Percentiles rank a stretch among this genome's conserved stretches.
Conservation (phyloP, 2,888 invertebrate species). For the Panopea generosa region DNA sequence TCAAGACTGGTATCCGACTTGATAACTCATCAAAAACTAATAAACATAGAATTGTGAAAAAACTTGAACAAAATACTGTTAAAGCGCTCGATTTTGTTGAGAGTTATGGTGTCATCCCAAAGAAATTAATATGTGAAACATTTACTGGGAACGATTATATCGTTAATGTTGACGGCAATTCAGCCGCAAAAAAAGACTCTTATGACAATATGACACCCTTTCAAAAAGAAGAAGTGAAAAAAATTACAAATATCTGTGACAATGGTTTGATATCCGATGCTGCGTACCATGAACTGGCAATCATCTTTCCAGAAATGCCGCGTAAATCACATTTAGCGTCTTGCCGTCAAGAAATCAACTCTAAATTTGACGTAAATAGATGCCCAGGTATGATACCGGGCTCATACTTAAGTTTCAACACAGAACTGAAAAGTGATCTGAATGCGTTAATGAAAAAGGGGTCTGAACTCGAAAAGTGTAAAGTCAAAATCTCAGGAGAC, state of each 20-base stretch:
- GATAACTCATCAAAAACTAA: neutral
- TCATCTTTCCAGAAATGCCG: too few relatives aligned
- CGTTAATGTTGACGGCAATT: neutral
- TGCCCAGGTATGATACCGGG: too few relatives aligned
- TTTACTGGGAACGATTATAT: neutral
- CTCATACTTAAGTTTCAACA: too few relatives aligned
- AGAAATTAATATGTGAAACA: conserved; percentile 1
- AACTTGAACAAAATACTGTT: neutral
- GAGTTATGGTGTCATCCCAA: neutral
- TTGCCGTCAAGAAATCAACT: too few relatives aligned
- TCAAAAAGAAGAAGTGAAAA: neutral
- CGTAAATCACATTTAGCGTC: too few relatives aligned
- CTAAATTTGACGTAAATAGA: too few relatives aligned
- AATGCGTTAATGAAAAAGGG: too few relatives aligned
- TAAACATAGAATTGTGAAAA: neutral
- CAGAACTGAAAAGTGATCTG: too few relatives aligned
- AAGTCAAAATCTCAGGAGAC: too few relatives aligned
- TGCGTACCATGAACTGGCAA: neutral
- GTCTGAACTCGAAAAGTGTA: too few relatives aligned
- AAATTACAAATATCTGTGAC: neutral
- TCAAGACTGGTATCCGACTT: neutral
- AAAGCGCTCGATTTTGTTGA: conserved; percentile 2
- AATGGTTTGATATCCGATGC: neutral
- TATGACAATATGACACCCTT: neutral
- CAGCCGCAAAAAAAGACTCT: neutral